Base-by-base conservation (phyloP, 2,888 invertebrate species). In the Scaptomyza parva region DNA sequence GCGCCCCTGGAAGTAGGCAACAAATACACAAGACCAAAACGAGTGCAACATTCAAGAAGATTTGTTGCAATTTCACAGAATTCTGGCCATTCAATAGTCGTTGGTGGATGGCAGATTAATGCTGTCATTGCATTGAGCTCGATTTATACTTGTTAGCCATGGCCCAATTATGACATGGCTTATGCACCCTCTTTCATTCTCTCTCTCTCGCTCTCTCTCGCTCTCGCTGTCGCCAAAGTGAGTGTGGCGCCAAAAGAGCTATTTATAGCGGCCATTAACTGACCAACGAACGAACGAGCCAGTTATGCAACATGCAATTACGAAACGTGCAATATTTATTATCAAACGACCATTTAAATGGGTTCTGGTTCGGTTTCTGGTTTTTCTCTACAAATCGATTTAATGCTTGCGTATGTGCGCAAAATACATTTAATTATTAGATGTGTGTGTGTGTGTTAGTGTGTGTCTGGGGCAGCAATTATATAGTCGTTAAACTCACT, bases 131-230 rank as follows among this genome's bases (percentile, higher is more conserved):
- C 78, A 41, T 47, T 52, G 39, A 26, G 43, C 41, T 33, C 70
- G 69, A 87, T 86, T 86, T 79, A 76, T 82, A 53, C 59, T 20
- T 11, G 75, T 70, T 54, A 70, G 84, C 75, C 81, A 60, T 58
- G 45, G 70, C 78, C 67, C 81, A 80, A 80, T 80, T 86, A 65
- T 67, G 61, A 50, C 40, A 52, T 47, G 51, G 33, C 12, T 17
- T 37, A 37, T 9, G 17, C 28, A 11, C 28, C 3, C 33, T n/a
- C 3, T n/a, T n/a, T 6, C 12, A 12, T 14, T 2, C 35, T 14
- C 35, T 14, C 35, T 1, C 35, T 8, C 14, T 7, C 35, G 2
- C 14, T 14, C 33, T 7, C 4, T n/a, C 1, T 7, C 17, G 14
- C 12, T 11, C 22, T n/a, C n/a, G n/a, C n/a, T 22, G 12, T 28